A percentile compares a stretch with the other conserved stretches of the same genome.
Conservation (phyloP, 2,888 invertebrate genomes). For the Hesperia comma region DNA sequence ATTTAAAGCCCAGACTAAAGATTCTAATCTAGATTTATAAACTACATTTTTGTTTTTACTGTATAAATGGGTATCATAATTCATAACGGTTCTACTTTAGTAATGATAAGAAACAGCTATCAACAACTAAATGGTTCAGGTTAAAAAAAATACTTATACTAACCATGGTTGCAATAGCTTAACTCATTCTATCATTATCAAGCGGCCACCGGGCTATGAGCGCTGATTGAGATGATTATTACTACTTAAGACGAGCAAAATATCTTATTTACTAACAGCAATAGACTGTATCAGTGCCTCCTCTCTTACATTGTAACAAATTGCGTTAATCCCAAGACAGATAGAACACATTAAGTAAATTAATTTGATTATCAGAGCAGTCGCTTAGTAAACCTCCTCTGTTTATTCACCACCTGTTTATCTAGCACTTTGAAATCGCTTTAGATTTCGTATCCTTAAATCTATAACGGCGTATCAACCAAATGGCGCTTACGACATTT, state of each 20-base stretch:
- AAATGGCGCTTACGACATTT: slow-evolving; percentile 13
- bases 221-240: background rate
- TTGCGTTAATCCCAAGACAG: slow-evolving; percentile 30
- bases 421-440: slow-evolving; percentile 54
- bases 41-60: background rate
- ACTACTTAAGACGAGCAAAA: background rate
- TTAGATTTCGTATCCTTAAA: slow-evolving; percentile 48
- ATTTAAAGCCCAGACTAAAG: slow-evolving; percentile 10
- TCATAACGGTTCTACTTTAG: too few species aligned
- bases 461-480: slow-evolving; percentile 7
- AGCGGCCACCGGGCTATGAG: too few species aligned
- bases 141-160: too few species aligned
- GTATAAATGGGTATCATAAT: background rate
- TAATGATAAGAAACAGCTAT: too few species aligned
- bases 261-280: slow-evolving; percentile 6
- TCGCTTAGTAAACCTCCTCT: slow-evolving; percentile 43
- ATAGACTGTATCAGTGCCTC: background rate
- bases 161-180: too few species aligned
- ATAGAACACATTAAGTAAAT: slow-evolving; percentile 32
- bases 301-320: slow-evolving; percentile 19
- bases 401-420: slow-evolving; percentile 45
- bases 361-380: slow-evolving; percentile 36
- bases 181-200: too few species aligned
- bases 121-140: too few species aligned
- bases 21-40: slow-evolving; percentile 29